These are phyloP conservation scores for Stenoptilia bipunctidactyla DNA, from an alignment of 2,888 invertebrate species.

Conservation along the genomic window DNA sequence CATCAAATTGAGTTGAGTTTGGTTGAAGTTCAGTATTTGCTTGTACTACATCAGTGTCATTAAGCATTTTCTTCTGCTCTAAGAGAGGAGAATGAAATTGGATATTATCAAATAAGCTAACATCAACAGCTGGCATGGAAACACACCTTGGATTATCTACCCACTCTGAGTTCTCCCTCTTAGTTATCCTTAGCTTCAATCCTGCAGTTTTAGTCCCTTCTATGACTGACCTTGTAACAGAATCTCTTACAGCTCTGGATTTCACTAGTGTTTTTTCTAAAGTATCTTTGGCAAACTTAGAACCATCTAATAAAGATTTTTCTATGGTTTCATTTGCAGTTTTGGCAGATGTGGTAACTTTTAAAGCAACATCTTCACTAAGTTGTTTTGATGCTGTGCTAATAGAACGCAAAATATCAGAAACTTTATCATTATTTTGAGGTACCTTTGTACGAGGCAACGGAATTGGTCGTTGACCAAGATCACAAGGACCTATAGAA, in stretches of 20 bases:
- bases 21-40: slow-evolving; percentile 26
- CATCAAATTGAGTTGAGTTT: slow-evolving; percentile 43
- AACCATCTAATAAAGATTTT: slow-evolving; percentile 44
- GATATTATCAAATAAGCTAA: slow-evolving; percentile 74
- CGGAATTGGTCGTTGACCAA: slow-evolving; percentile 58
- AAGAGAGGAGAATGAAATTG: slow-evolving; percentile 74
- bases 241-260: slow-evolving; percentile 62
- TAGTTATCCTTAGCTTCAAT: slow-evolving; percentile 46
- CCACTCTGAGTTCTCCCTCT: slow-evolving; percentile 25
- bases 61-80: slow-evolving; percentile 43
- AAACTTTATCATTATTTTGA: slow-evolving; percentile 32
- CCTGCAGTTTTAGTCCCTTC: slow-evolving; percentile 74
- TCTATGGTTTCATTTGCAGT: slow-evolving; percentile 50
- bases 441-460: slow-evolving; percentile 58
- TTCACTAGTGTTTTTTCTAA: slow-evolving; percentile 56
- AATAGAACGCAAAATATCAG: slow-evolving; percentile 59
- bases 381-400: slow-evolving; percentile 70
- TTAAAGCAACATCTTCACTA: slow-evolving; percentile 66
- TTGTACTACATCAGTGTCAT: slow-evolving; percentile 21
- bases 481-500: slow-evolving; percentile 13
- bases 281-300: slow-evolving; percentile 55
- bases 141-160: slow-evolving; percentile 47
- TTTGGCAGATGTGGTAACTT: slow-evolving; percentile 55
- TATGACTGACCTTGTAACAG: slow-evolving; percentile 73
- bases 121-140: slow-evolving; percentile 69